These are phyloP conservation scores for Anniella stebbinsi DNA, from an alignment of 2,797 vertebrate genomes.

Conservation along the genomic window DNA sequence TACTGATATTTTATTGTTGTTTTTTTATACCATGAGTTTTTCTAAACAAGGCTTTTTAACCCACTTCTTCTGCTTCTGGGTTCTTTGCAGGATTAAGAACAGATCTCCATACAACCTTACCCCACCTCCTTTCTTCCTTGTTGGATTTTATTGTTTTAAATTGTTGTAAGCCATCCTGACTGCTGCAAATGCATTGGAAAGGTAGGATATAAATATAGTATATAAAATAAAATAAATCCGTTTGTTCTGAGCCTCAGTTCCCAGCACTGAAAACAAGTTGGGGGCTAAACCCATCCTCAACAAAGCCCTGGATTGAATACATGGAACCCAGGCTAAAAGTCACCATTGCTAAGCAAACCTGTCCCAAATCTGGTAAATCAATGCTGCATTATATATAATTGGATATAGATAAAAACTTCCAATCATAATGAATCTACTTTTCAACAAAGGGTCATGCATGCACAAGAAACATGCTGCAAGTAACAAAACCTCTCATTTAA, in stretches of 20 bases:
- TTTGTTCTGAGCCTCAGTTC: background rate
- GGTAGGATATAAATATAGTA: background rate
- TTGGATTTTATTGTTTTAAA: background rate
- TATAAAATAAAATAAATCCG: background rate
- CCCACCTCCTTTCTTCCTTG: no score
- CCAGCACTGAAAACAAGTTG: background rate
- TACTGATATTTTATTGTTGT: no score
- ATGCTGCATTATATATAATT: background rate
- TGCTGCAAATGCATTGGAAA: background rate
- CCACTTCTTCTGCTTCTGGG: no score
- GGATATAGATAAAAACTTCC: background rate
- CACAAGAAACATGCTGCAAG: background rate
- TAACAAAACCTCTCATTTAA: background rate
- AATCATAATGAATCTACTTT: background rate
- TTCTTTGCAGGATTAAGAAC: no score
- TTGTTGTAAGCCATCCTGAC: background rate
- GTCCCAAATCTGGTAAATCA: background rate
- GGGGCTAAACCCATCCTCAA: background rate
- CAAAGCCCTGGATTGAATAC: background rate
- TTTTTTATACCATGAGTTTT: no score
- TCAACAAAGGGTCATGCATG: background rate
- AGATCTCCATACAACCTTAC: no score
- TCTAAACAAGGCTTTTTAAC: no score
- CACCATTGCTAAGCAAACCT: background rate
- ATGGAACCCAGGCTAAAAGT: background rate